Conservation (phyloP, 2,113 vertebrate genomes). For the Tetrax tetrax region DNA sequence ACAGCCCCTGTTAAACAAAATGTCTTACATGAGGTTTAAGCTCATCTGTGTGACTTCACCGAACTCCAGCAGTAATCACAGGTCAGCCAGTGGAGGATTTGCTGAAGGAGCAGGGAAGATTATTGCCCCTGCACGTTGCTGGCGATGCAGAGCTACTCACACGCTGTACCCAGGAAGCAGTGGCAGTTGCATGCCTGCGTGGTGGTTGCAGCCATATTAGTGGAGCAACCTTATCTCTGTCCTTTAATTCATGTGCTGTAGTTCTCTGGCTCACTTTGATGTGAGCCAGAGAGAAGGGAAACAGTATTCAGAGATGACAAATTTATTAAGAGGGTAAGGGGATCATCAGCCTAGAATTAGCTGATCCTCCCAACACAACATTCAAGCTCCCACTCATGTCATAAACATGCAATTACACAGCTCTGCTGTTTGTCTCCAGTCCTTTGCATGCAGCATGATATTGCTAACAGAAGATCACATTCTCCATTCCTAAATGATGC, state of each 20-base stretch:
- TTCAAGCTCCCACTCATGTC: not conserved
- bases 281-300: not conserved
- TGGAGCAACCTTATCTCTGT: not conserved
- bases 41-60: not conserved
- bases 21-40: not conserved
- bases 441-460: not conserved
- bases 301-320: not conserved
- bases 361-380: not conserved
- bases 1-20: not conserved
- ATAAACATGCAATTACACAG: not conserved
- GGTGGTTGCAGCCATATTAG: not conserved
- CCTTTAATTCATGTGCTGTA: not conserved
- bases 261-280: not conserved
- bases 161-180: not conserved
- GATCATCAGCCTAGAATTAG: not conserved
- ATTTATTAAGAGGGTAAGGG: not conserved
- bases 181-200: accelerated
- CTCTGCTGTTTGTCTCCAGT: not conserved
- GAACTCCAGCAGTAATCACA: not conserved
- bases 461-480: not conserved
- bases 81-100: constrained; percentile 4
- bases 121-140: not conserved
- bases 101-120: not conserved
- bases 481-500: not conserved
- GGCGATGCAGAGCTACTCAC: not conserved